phyloP scores from a whole-genome alignment of 2,888 invertebrate genomes.

The Himalopsyche kuldschensis region DNA sequence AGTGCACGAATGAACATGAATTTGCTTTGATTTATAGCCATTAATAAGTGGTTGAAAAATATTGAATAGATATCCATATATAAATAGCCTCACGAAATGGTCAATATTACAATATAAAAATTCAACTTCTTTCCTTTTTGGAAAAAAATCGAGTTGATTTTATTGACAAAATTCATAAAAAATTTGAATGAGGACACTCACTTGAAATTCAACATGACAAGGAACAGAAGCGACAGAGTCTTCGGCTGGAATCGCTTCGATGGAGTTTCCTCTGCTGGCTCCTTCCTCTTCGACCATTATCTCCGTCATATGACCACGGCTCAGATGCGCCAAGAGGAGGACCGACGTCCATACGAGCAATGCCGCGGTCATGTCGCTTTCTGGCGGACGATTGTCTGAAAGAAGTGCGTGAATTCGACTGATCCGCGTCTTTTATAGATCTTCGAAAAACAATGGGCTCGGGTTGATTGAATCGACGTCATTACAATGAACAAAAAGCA shows the following conservation, averaged over 20 bases:
- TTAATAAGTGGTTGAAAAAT: no score
- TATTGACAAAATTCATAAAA: no score
- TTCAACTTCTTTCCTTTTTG: no score
- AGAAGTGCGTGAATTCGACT: background rate
- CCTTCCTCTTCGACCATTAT: slow-evolving; percentile 39
- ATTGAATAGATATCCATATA: no score
- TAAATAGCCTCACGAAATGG: no score
- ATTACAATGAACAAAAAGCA: background rate
- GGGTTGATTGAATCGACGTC: no score
- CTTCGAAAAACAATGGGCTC: background rate
- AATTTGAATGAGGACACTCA: background rate
- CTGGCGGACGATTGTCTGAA: background rate
- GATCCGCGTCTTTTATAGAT: background rate
- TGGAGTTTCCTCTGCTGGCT: slow-evolving; percentile 25
- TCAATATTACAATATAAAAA: no score
- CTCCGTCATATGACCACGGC: slow-evolving; percentile 36
- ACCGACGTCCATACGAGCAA: background rate
- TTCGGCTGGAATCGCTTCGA: slow-evolving; percentile 28
- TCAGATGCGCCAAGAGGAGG: background rate
- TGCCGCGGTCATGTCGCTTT: background rate
- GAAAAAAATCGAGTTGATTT: no score
- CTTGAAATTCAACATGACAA: slow-evolving; percentile 40
- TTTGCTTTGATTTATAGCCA: no score
- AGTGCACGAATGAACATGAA: no score
- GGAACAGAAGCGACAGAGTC: slow-evolving; percentile 17